phyloP scores from a whole-genome alignment of 1,140 invertebrate species.

The Lordiphosa clarofinis region DNA sequence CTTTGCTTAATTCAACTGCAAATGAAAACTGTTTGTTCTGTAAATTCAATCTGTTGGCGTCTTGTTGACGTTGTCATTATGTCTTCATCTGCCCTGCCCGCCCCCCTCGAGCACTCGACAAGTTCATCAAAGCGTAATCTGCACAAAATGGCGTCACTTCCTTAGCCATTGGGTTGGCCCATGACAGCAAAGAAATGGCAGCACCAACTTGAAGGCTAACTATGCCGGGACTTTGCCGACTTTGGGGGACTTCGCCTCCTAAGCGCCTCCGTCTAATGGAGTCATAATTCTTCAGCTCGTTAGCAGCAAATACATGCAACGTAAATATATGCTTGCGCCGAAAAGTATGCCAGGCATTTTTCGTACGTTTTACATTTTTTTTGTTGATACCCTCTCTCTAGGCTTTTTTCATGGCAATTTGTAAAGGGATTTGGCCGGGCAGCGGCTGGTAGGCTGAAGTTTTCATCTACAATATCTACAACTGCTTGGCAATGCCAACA shows the following conservation, averaged over 20 bases:
- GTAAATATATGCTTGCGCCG: slow-evolving; percentile 64
- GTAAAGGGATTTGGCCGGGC: too few species aligned
- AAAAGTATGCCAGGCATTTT: slow-evolving; percentile 66
- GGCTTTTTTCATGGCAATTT: background rate
- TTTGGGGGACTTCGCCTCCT: background rate
- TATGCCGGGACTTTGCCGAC: slow-evolving; percentile 30
- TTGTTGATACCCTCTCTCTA: slow-evolving; percentile 33
- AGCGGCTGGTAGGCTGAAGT: too few species aligned
- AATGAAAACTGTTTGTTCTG: slow-evolving; percentile 77
- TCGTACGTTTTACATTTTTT: slow-evolving; percentile 56
- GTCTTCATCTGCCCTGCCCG: slow-evolving; percentile 27
- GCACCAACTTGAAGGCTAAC: slow-evolving; percentile 63
- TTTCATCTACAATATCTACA: too few species aligned
- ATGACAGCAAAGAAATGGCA: slow-evolving; percentile 4
- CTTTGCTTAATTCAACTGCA: slow-evolving; percentile 77
- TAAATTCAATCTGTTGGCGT: slow-evolving; percentile 73
- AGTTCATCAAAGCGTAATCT: slow-evolving; percentile 77
- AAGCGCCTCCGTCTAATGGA: slow-evolving; percentile 50
- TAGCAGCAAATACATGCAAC: slow-evolving; percentile 72
- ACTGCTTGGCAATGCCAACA: too few species aligned
- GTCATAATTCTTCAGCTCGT: slow-evolving; percentile 76
- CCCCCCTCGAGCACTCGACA: slow-evolving; percentile 11
- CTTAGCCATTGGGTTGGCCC: slow-evolving; percentile 23
- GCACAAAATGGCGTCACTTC: slow-evolving; percentile 74
- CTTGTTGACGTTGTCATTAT: slow-evolving; percentile 67